Evolutionary conservation across 2,888 invertebrate genomes (phyloP).

Genomic region (Cheilosia urbana): DNA sequence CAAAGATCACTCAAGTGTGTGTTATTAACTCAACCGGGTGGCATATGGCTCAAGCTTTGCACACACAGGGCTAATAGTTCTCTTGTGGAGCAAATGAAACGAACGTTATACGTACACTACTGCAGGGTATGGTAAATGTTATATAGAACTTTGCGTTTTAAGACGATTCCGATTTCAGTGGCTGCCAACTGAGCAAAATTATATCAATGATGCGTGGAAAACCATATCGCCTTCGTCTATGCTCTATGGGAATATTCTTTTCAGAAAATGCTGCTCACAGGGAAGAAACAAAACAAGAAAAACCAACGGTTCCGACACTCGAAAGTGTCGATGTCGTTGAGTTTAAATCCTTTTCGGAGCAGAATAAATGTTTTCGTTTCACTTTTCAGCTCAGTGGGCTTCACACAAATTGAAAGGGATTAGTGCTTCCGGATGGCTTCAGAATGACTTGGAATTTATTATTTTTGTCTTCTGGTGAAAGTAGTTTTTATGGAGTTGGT

Average conservation of each 20-base stretch:
- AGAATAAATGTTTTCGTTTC: conserved; percentile 49
- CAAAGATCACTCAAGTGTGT: too few relatives aligned
- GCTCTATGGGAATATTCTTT: too few relatives aligned
- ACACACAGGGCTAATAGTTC: not conserved
- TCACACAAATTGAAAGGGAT: conserved; percentile 44
- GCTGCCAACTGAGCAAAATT: conserved; percentile 34
- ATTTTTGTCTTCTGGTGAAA: too few relatives aligned
- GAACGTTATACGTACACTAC: conserved; percentile 1
- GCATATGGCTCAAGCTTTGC: too few relatives aligned
- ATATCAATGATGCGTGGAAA: conserved; percentile 5
- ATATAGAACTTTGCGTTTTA: not conserved
- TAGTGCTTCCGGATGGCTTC: conserved; percentile 50
- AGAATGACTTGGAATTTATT: conserved; percentile 16
- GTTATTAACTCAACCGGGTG: too few relatives aligned
- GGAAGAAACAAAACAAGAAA: too few relatives aligned
- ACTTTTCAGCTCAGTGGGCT: conserved; percentile 48
- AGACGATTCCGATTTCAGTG: conserved; percentile 12
- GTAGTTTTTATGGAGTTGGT: too few relatives aligned
- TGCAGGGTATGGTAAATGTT: not conserved
- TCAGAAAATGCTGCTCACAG: too few relatives aligned
- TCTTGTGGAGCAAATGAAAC: conserved; percentile 16
- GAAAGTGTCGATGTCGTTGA: conserved; percentile 8
- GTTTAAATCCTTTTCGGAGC: conserved; percentile 8
- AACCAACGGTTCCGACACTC: too few relatives aligned
- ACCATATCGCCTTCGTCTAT: not conserved